phyloP scores from a whole-genome alignment of 37 sponge, comb jelly and placozoan species.

The Ephydatia muelleri region DNA sequence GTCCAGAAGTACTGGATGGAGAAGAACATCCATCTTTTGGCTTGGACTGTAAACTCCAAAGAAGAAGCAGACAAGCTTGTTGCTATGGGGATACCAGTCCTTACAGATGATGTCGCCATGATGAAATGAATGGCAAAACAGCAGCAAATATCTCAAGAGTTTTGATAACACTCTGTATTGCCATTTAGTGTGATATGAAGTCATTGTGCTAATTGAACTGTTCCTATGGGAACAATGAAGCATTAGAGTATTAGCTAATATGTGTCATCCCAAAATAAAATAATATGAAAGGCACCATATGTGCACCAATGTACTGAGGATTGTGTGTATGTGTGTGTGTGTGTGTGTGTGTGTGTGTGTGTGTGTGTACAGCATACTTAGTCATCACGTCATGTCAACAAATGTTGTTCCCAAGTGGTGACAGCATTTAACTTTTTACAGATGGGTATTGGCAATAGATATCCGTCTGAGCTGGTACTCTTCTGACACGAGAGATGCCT shows the following conservation, averaged over 20 bases:
- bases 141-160: background rate
- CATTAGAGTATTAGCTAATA: too few species aligned
- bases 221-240: too few species aligned
- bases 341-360: background rate
- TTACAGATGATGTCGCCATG: background rate
- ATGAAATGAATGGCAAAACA: background rate
- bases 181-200: too few species aligned
- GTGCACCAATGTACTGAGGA: background rate
- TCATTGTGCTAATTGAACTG: too few species aligned
- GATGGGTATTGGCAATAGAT: constrained; percentile 85
- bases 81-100: background rate
- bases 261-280: background rate
- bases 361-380: background rate
- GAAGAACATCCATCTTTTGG: background rate
- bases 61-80: background rate
- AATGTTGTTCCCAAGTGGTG: background rate
- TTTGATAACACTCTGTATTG: too few species aligned
- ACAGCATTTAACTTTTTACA: constrained; percentile 18
- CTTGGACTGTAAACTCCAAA: background rate
- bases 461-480: constrained; percentile 72
- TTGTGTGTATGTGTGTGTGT: constrained; percentile 10
- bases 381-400: background rate
- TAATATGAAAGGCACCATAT: background rate
- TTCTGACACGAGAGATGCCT: constrained; percentile 44
- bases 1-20: background rate